These are phyloP conservation scores for Petrocephalus sullivani DNA, from an alignment of 2,797 vertebrate species.

Conservation along the genomic window DNA sequence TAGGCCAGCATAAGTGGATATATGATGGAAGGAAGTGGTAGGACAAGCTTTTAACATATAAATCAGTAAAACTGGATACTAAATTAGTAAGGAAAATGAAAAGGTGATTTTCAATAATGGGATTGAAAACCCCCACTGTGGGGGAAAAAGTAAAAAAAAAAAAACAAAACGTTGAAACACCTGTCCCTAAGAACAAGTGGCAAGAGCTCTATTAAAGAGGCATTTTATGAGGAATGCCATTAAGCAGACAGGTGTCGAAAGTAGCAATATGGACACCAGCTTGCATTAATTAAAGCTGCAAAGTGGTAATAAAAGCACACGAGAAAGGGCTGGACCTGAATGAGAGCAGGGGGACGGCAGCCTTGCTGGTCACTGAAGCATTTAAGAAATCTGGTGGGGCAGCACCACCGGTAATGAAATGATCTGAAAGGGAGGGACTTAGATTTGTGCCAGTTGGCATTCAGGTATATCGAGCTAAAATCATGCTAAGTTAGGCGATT, in stretches of 20 bases:
- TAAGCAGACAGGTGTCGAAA: conserved; percentile 1
- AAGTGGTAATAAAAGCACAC: neutral
- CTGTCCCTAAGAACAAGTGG: neutral
- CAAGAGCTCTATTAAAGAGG: neutral
- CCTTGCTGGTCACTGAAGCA: neutral
- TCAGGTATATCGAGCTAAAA: neutral
- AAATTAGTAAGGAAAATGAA: neutral
- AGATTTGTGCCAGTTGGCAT: neutral
- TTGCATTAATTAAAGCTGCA: neutral
- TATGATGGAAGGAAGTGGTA: neutral
- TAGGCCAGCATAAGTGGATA: neutral
- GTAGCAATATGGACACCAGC: neutral
- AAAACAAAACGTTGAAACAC: neutral
- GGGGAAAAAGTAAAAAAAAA: neutral
- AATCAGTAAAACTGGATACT: neutral
- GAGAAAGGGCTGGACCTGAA: neutral
- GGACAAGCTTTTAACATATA: neutral
- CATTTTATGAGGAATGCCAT: neutral
- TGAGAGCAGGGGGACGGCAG: neutral
- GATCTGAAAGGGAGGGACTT: neutral
- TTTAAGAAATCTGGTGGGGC: neutral
- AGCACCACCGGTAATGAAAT: neutral
- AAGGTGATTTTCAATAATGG: neutral
- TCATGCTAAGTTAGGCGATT: neutral
- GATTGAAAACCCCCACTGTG: neutral